Evolutionary conservation across 30 jellyfish, hydroid and myxozoan genomes (phyloP).

Genomic region (Sanderia malayensis): DNA sequence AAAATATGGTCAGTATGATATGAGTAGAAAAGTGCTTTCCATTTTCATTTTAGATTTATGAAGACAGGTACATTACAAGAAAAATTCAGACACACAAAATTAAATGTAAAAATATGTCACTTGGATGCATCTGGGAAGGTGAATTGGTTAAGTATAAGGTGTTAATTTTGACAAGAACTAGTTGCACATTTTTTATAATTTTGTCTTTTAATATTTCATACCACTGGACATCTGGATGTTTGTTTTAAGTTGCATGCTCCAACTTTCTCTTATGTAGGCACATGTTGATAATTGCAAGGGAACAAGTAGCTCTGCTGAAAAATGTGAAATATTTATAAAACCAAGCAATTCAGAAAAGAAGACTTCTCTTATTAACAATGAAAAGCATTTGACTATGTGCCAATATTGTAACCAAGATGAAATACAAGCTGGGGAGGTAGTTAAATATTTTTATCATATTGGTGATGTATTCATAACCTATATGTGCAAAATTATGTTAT

Average conservation of each 20-base stretch:
- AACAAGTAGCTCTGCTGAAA: background rate
- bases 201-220: too few relatives aligned
- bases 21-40: too few relatives aligned
- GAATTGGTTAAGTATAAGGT: background rate
- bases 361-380: background rate
- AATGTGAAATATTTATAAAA: background rate
- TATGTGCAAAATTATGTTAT: too few relatives aligned
- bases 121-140: conserved; percentile 26
- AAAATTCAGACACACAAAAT: background rate
- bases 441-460: too few relatives aligned
- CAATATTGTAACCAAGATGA: background rate
- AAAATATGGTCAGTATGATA: too few relatives aligned
- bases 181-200: too few relatives aligned
- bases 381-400: background rate
- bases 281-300: background rate
- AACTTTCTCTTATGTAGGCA: background rate
- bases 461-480: too few relatives aligned
- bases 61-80: conserved; percentile 14
- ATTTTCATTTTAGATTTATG: conserved; percentile 21
- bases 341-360: background rate
- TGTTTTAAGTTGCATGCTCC: background rate
- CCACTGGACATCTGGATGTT: too few relatives aligned
- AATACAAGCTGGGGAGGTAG: background rate
- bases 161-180: background rate
- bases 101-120: conserved; percentile 5